A percentile compares a stretch with the other conserved stretches of the same genome.
phyloP scores from a whole-genome alignment of 2,113 vertebrate genomes.

The Petroica traversi region DNA sequence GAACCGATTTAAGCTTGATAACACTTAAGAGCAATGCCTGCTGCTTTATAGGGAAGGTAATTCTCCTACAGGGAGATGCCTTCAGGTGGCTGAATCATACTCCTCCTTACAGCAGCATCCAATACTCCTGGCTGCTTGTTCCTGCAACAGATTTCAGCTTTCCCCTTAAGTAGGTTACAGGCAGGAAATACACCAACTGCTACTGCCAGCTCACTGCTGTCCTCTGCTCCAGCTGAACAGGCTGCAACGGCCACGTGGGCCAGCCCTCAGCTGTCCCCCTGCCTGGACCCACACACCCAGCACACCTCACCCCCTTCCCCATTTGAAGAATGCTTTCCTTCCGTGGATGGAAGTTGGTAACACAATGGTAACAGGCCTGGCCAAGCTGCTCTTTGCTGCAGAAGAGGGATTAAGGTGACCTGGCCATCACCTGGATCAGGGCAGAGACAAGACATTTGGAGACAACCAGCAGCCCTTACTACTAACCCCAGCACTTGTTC shows the following conservation, averaged over 20 bases:
- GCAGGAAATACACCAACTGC: constrained; percentile 17
- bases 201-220: not conserved
- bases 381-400: not conserved
- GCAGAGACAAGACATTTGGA: not conserved
- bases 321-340: not conserved
- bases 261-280: not conserved
- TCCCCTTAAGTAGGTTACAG: constrained; percentile 37
- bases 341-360: rapidly evolving
- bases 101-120: not conserved
- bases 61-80: constrained; percentile 56
- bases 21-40: constrained; percentile 47
- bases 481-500: not conserved
- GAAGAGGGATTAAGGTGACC: not conserved
- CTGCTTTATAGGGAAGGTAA: constrained; percentile 58
- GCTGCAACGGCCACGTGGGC: not conserved
- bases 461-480: not conserved
- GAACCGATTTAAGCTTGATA: constrained; percentile 55
- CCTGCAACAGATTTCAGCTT: constrained; percentile 38
- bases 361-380: not conserved
- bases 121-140: constrained; percentile 8
- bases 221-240: constrained; percentile 7
- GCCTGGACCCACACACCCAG: not conserved
- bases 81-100: constrained; percentile 55
- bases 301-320: rapidly evolving
- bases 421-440: not conserved